These are phyloP conservation scores for Lepidocyrtoides sp. DNA, from an alignment of 2,888 invertebrate genomes.

Conservation along the genomic window DNA sequence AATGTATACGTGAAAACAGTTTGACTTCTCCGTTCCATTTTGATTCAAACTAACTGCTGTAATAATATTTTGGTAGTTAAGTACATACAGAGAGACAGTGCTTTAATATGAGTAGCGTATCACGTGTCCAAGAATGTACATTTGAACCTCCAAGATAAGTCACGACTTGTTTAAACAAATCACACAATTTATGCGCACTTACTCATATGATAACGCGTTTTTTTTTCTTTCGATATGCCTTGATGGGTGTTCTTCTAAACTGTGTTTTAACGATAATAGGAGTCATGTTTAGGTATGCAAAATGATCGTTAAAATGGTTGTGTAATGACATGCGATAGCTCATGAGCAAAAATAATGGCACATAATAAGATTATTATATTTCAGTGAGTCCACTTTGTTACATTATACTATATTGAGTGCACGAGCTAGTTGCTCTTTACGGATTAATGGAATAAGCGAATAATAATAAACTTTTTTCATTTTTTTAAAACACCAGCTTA, in stretches of 20 bases:
- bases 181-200: neutral
- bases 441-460: too few species aligned
- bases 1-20: slow-evolving; percentile 2
- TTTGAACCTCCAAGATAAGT: slow-evolving; percentile 28
- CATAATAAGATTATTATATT: too few species aligned
- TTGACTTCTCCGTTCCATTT: slow-evolving; percentile 22
- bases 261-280: slow-evolving; percentile 46
- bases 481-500: too few species aligned
- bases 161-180: slow-evolving; percentile 52
- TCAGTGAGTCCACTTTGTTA: too few species aligned
- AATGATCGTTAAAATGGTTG: slow-evolving; percentile 32
- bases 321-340: neutral
- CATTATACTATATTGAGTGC: neutral
- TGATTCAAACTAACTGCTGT: neutral
- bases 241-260: slow-evolving; percentile 43
- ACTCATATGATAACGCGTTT: slow-evolving; percentile 33
- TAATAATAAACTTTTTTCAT: too few species aligned
- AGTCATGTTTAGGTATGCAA: slow-evolving; percentile 29
- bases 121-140: slow-evolving; percentile 23
- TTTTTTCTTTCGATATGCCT: slow-evolving; percentile 11
- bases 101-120: slow-evolving; percentile 2
- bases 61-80: slow-evolving; percentile 6
- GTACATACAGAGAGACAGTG: too few species aligned
- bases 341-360: neutral
- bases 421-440: too few species aligned